Evolutionary conservation across 2,888 invertebrate genomes (phyloP), one percentile per base, ranked within the genome.

Genomic region (Tuta absoluta): DNA sequence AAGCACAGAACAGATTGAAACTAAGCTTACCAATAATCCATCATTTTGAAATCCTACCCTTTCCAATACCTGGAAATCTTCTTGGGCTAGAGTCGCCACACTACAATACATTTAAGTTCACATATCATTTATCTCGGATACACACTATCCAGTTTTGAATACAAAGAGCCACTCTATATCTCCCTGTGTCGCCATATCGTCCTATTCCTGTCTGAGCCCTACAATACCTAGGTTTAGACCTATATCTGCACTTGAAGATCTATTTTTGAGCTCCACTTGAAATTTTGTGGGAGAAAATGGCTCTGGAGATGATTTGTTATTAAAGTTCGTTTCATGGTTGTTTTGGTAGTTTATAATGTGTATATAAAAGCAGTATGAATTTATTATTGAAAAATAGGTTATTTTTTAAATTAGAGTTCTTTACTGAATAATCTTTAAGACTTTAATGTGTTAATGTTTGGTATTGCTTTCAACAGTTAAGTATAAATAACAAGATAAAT

Each of bases 121-220:
- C 57, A 57, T 58, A 62, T 65, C 62, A 62, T 49, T 48, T 59
- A 65, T 69, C 69, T 37, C 49, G 65, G 62, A 67, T 65, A 63
- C 48, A 58, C 57, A 62, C 56, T 62, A 63, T 60, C 74, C 76
- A 74, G 76, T 77, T 79, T 73, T 72, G 72, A 76, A 78, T 75
- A 79, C 75, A 75, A 78, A 82, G 77, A 78, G 71, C 72, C 70
- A 69, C 72, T 73, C 72, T 67, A 73, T 72, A 68, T 74, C 73
- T 75, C 72, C 65, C 66, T 64, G 73, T 74, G 76, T 79, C 74
- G 74, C 75, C 73, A 72, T 74, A 72, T 75, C 73, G 75, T 75
- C 72, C 74, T 74, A 73, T 79, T 77, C 71, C 75, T 72, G 77
- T 74, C 78, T 82, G 75, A 72, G 72, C 72, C 74, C 69, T 71